Conservation (phyloP, 2,888 invertebrate genomes). For the Chymomyza amoena region DNA sequence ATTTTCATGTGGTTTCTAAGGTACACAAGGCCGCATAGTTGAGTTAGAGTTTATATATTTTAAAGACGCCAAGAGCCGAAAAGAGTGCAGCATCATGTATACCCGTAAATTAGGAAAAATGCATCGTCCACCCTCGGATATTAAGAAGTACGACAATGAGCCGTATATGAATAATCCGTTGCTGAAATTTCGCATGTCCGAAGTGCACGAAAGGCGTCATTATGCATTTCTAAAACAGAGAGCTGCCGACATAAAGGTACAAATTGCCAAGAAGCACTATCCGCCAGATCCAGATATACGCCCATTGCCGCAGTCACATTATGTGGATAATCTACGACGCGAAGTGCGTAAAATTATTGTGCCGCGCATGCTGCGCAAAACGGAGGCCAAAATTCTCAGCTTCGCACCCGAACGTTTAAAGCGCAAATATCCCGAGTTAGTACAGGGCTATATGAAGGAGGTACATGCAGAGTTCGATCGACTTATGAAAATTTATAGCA, state of each 20-base stretch:
- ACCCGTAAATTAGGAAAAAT: constrained; percentile 72
- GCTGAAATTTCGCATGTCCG: constrained; percentile 74
- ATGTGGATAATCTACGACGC: constrained; percentile 81
- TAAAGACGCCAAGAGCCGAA: neutral
- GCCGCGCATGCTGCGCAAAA: constrained; percentile 82
- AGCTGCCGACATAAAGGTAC: constrained; percentile 75
- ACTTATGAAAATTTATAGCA: constrained; percentile 83
- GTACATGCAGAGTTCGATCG: constrained; percentile 81
- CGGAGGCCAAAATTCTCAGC: constrained; percentile 82
- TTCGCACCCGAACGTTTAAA: constrained; percentile 81
- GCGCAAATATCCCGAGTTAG: constrained; percentile 80
- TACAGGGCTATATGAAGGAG: constrained; percentile 80
- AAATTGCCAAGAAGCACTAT: constrained; percentile 55
- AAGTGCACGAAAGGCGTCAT: constrained; percentile 76
- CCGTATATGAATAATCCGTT: constrained; percentile 77
- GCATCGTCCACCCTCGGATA: constrained; percentile 74
- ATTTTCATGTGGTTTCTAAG: neutral
- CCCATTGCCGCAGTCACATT: constrained; percentile 80
- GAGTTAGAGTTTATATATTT: neutral
- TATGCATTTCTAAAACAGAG: constrained; percentile 73
- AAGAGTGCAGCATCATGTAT: constrained; percentile 55
- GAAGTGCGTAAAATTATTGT: constrained; percentile 82
- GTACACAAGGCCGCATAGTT: neutral
- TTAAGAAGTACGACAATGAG: constrained; percentile 77
- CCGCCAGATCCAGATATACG: constrained; percentile 79